Evolutionary conservation across 2,888 invertebrate species (phyloP).

Genomic region (Lochmaea crataegi): DNA sequence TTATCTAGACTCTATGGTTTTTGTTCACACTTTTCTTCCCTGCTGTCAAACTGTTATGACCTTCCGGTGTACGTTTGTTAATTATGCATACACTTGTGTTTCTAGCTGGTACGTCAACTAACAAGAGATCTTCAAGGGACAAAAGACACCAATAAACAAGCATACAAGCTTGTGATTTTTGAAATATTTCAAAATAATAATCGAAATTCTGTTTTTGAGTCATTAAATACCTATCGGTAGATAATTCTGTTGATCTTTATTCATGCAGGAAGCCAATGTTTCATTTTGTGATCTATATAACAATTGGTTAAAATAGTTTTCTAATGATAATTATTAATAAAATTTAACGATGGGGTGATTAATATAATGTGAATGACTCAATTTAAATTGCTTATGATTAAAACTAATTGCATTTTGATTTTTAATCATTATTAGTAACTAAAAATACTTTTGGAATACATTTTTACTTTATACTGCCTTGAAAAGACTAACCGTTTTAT

Average conservation of each 20-base stretch:
- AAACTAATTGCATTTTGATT: not conserved
- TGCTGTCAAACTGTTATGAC: no score
- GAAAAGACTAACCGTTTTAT: no score
- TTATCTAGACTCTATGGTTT: no score
- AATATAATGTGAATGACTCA: slow-evolving; percentile 6
- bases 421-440: not conserved
- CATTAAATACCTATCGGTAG: not conserved
- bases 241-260: slow-evolving; percentile 1
- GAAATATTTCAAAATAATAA: no score
- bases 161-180: no score
- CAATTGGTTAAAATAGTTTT: slow-evolving; percentile 1
- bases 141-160: no score
- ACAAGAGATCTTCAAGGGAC: no score
- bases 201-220: not conserved
- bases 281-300: slow-evolving; percentile 1
- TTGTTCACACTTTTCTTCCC: no score
- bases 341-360: not conserved
- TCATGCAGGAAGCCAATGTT: not conserved
- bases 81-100: no score
- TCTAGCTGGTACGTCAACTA: no score
- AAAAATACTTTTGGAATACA: not conserved
- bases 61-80: no score
- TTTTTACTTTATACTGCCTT: no score
- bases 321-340: not conserved
- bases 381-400: not conserved